Evolutionary conservation across 2,113 vertebrate species (phyloP).

Genomic region (Miniopterus natalensis): DNA sequence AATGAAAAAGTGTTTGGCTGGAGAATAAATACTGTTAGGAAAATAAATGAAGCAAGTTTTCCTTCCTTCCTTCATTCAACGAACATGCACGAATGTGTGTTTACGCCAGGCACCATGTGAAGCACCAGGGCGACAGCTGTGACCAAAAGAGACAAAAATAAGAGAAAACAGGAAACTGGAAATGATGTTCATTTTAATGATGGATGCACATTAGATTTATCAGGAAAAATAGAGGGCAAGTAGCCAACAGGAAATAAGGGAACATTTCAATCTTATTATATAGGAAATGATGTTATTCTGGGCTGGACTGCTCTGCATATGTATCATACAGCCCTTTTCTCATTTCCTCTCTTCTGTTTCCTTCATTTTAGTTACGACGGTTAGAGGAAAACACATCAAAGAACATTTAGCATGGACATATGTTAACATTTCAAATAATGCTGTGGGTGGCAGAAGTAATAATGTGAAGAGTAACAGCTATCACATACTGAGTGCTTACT

Average conservation of each 20-base stretch:
- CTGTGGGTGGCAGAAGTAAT: not conserved
- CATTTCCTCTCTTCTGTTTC: not conserved
- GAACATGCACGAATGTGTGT: not conserved
- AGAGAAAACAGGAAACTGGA: not conserved
- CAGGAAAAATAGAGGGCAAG: not conserved
- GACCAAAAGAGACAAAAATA: not conserved
- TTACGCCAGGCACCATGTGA: not conserved
- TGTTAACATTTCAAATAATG: not conserved
- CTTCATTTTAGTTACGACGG: not conserved
- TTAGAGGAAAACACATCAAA: not conserved
- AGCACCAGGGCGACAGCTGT: no score
- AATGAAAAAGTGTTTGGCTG: not conserved
- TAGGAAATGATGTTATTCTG: not conserved
- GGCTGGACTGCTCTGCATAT: not conserved
- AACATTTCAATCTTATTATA: not conserved
- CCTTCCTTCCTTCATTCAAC: not conserved
- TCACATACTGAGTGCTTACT: not conserved
- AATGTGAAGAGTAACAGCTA: not conserved
- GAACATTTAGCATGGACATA: not conserved
- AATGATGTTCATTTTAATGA: not conserved
- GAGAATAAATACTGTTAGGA: constrained; percentile 7
- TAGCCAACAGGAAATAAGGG: not conserved
- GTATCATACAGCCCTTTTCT: not conserved
- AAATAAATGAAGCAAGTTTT: not conserved
- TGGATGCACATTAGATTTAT: not conserved